Base-by-base conservation (phyloP, 2,888 invertebrate species). In the Myathropa florea region DNA sequence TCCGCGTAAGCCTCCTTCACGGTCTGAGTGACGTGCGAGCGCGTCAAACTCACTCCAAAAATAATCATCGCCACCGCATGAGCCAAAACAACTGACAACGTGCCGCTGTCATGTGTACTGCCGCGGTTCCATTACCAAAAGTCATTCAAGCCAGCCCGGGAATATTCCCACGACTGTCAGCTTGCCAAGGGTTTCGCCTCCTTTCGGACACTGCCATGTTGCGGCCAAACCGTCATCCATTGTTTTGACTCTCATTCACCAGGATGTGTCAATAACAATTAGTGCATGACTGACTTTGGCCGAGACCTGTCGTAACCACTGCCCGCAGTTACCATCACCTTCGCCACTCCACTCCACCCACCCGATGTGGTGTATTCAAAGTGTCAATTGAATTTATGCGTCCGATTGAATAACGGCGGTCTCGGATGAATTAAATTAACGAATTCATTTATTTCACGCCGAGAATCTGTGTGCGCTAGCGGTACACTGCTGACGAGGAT, bases 381-480 rank as follows among this genome's bases (percentile, higher is more conserved):
- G 76, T 77, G 72, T 63, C 81, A 77, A 80, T 80, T 72, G 80
- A 84, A 84, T 75, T 79, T 80, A 76, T 84, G 18, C 60, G 60
- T 71, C 39, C 75, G 39, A 84, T 77, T 80, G 80, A 85, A 85
- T 67, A 77, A 67, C 33, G 7, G 61, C 55, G 81, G 84, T 80
- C 67, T 84, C 80, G 39, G 21, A 55, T 36, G 68, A 77, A 81
- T 85, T 85, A 72, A 81, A 72, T 85, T 81, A 85, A 85, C 81
- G 81, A 68, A 81, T 81, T 81, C 63, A 72, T 81, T 77, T 85
- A 85, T 81, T 63, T 46, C 46, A 7, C n/a, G 7, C 46, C 64
- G 46, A 39, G 36, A 72, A 67, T 55, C 70, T 77, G 67, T 67
- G 67, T 33, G 71, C 71, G 77, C 57, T 67, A 30, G 83, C 75